Evolutionary conservation across 2,888 invertebrate species (phyloP).

Genomic region (Odiellus spinosus): DNA sequence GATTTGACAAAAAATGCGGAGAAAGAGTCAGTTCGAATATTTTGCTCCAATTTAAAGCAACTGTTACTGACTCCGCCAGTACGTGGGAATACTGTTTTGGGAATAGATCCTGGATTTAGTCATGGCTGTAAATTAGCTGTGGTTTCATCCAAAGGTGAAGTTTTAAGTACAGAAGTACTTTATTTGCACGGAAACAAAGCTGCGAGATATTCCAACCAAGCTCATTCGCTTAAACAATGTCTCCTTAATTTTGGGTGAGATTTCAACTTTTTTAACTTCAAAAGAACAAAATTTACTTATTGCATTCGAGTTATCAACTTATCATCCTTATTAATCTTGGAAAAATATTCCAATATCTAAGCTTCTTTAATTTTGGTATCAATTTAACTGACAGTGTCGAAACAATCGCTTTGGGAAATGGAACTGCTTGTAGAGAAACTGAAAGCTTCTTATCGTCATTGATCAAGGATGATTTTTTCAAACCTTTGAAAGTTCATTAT

Average conservation of each 20-base stretch:
- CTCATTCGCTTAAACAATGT: too few relatives aligned
- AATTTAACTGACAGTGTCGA: constrained; percentile 41
- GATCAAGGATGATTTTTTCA: constrained; percentile 40
- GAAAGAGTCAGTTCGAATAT: constrained; percentile 66
- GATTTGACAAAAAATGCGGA: constrained; percentile 60
- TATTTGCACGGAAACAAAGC: background rate
- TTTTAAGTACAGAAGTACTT: too few relatives aligned
- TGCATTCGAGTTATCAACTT: too few relatives aligned
- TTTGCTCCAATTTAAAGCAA: constrained; percentile 66
- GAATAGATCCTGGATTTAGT: constrained; percentile 75
- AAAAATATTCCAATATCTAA: too few relatives aligned
- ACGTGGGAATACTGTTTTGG: constrained; percentile 58
- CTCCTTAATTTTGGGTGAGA: too few relatives aligned
- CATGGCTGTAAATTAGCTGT: constrained; percentile 81
- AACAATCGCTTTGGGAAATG: constrained; percentile 77
- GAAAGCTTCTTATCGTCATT: constrained; percentile 52
- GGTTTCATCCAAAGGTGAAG: constrained; percentile 47
- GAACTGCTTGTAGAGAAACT: constrained; percentile 74
- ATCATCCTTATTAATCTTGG: too few relatives aligned
- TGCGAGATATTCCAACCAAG: background rate
- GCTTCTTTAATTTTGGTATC: too few relatives aligned
- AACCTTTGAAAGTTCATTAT: constrained; percentile 40
- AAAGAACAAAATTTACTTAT: too few relatives aligned
- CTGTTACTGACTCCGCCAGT: constrained; percentile 63
- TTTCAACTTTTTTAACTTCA: too few relatives aligned